Evolutionary conservation across 2,797 vertebrate genomes (phyloP).

Genomic region (Benthosema pterotum): DNA sequence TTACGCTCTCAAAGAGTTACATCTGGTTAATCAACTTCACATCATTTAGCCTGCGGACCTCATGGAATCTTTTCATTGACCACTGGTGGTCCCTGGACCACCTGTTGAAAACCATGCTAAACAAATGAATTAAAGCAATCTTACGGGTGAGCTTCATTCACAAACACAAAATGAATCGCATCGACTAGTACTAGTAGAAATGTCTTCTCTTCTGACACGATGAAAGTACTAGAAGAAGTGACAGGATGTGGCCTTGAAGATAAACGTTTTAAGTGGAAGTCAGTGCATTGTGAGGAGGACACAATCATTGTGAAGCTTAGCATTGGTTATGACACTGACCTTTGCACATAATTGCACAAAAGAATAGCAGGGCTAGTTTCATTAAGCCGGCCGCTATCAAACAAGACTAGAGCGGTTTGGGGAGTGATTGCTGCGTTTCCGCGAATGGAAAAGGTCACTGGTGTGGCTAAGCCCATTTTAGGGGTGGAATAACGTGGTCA

Average conservation of each 20-base stretch:
- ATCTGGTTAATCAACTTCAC: too few relatives aligned
- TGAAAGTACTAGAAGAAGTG: conserved; percentile 43
- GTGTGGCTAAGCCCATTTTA: conserved; percentile 31
- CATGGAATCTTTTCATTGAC: too few relatives aligned
- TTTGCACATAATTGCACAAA: conserved; percentile 71
- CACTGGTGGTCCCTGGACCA: too few relatives aligned
- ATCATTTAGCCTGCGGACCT: too few relatives aligned
- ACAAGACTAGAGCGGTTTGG: conserved; percentile 59
- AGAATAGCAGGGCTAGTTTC: conserved; percentile 63
- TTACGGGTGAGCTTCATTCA: too few relatives aligned
- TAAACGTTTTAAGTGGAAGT: conserved; percentile 52
- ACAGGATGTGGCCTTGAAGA: conserved; percentile 31
- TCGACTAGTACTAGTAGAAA: neutral
- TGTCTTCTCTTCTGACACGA: conserved; percentile 32
- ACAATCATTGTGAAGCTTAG: conserved; percentile 58
- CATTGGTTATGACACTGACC: conserved; percentile 72
- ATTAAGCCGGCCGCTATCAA: conserved; percentile 65
- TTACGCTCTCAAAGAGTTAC: too few relatives aligned
- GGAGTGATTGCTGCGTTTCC: conserved; percentile 62
- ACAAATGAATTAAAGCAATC: too few relatives aligned
- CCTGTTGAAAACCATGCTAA: too few relatives aligned
- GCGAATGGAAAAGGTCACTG: conserved; percentile 67
- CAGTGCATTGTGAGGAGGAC: conserved; percentile 52
- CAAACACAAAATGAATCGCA: too few relatives aligned
- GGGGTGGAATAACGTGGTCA: conserved; percentile 43